These are phyloP conservation scores for Dasyurus viverrinus DNA, from an alignment of 2,113 vertebrate species.

Conservation along the genomic window DNA sequence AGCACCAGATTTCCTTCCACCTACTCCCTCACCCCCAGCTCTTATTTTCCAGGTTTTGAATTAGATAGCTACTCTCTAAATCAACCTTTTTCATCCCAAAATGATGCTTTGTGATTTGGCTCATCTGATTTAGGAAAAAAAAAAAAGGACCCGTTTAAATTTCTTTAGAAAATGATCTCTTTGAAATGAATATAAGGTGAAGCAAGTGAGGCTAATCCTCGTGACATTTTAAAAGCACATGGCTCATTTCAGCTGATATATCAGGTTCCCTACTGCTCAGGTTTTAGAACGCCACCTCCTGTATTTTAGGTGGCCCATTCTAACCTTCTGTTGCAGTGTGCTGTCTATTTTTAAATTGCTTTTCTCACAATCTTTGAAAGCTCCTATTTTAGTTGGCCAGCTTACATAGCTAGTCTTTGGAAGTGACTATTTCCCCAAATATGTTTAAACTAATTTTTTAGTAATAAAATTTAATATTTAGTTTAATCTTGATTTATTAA, in stretches of 20 bases:
- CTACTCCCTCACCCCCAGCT: neutral
- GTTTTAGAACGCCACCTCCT: neutral
- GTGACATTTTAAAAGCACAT: neutral
- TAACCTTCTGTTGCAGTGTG: too few species aligned
- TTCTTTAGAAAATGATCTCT: neutral
- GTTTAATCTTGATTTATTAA: neutral
- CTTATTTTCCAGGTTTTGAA: neutral
- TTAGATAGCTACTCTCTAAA: neutral
- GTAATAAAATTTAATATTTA: neutral
- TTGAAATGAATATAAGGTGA: constrained; percentile 3
- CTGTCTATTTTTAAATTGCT: constrained; percentile 5
- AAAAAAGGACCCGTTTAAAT: constrained; percentile 16
- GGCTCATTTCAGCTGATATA: neutral
- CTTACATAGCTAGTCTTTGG: neutral
- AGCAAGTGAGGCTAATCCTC: neutral
- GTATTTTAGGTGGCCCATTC: neutral
- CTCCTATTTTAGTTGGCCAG: constrained; percentile 7
- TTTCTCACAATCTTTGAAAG: neutral
- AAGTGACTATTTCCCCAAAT: neutral
- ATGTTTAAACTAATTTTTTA: constrained; percentile 23
- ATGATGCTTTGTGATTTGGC: constrained; percentile 1
- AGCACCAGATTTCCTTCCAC: neutral
- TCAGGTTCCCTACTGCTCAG: constrained; percentile 10
- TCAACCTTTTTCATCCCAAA: neutral
- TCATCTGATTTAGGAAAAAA: constrained; percentile 1